These are phyloP conservation scores for Chironomus tentans DNA, from an alignment of 2,888 invertebrate genomes.

Conservation along the genomic window DNA sequence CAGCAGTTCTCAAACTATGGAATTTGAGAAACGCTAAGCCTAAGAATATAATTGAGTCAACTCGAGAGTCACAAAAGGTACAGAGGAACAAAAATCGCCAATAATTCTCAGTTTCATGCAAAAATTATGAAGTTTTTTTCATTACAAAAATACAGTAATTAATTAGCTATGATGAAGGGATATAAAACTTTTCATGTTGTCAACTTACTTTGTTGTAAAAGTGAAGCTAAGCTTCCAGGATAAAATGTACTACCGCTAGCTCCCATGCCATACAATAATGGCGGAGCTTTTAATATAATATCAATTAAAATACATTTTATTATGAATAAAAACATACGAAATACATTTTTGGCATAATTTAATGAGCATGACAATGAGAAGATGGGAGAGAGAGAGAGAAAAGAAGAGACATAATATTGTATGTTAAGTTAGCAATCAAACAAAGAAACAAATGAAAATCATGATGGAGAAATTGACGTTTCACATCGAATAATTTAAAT, in stretches of 20 bases:
- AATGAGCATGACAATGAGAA: background rate
- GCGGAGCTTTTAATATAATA: background rate
- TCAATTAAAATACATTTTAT: background rate
- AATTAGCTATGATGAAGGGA: background rate
- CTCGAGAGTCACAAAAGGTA: no score
- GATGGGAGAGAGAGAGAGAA: background rate
- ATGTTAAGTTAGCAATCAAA: background rate
- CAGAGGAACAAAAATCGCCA: background rate
- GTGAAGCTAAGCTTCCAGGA: constrained; percentile 50
- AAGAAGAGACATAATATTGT: background rate
- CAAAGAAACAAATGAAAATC: no score
- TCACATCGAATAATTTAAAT: background rate
- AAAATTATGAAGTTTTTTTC: constrained; percentile 18
- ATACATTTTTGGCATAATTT: background rate
- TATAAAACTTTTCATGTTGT: background rate
- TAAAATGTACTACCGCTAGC: constrained; percentile 18
- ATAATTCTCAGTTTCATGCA: constrained; percentile 11
- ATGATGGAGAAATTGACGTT: no score
- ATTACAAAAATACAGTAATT: background rate
- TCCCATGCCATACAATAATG: constrained; percentile 15
- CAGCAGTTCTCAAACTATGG: no score
- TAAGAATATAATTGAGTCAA: no score
- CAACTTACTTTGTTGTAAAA: constrained; percentile 77
- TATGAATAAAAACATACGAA: background rate
- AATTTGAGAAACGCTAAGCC: no score